Percentiles rank a stretch among this genome's conserved stretches.
Conservation (phyloP, 2,113 vertebrate genomes). For the Burhinus oedicnemus region DNA sequence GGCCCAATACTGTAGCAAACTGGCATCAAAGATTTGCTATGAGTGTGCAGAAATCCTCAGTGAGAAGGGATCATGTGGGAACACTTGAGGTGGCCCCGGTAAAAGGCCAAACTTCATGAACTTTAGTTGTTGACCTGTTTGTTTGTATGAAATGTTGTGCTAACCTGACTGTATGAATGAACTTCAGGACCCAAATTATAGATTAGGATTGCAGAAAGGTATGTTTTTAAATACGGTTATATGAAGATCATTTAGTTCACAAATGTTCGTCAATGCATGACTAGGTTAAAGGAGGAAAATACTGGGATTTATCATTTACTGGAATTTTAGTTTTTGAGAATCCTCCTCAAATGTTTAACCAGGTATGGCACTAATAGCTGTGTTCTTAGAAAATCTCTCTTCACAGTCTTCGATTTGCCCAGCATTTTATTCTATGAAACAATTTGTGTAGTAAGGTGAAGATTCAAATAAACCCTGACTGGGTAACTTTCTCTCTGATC, state of each 20-base stretch:
- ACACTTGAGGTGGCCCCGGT: not conserved
- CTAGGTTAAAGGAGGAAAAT: not conserved
- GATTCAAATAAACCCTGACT: not conserved
- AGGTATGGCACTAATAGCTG: not conserved
- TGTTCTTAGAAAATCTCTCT: not conserved
- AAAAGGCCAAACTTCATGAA: not conserved
- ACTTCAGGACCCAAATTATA: not conserved
- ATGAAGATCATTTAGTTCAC: not conserved
- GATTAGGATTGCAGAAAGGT: not conserved
- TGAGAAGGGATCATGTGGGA: not conserved
- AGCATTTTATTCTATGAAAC: not conserved
- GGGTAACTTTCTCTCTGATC: not conserved
- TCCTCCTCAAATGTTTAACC: not conserved
- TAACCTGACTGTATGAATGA: not conserved
- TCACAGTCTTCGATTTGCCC: not conserved
- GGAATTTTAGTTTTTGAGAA: not conserved
- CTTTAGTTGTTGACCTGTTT: not conserved
- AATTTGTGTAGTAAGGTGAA: not conserved
- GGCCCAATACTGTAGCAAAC: not conserved
- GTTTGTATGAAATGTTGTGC: not conserved
- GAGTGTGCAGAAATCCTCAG: not conserved
- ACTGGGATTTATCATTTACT: not conserved
- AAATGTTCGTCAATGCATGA: not conserved
- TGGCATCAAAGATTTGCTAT: fast-evolving
- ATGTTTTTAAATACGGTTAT: not conserved